Evolutionary conservation across 2,797 vertebrate species (phyloP), one percentile per base, ranked within the genome.

Genomic region (Pterois miles): DNA sequence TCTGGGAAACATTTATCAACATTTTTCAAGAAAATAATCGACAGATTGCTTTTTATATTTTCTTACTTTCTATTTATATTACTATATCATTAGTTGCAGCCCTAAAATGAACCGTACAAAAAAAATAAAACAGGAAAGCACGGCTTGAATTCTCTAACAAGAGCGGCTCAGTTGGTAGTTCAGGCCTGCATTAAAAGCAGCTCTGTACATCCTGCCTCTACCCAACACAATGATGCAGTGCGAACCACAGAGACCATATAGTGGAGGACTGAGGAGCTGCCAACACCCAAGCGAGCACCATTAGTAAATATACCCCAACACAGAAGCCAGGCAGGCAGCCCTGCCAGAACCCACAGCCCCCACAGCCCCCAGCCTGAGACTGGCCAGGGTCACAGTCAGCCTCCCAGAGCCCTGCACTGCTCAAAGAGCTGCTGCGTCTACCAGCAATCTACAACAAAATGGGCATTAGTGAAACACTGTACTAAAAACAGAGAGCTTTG

Each of bases 401-500:
- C 43, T 27, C 64, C 79, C 66, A 57, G 38, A 72, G 43, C n/a
- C 27, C 34, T 48, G 56, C 33, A 56, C 66, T 64, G 62, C 46
- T 82, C 67, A 13, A 2, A 25, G 52, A 68, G 65, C 73, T 20
- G 54, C 62, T 12, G 43, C n/a, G 7, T 86, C 74, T 69, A 67
- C 56, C 54, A 57, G 62, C 43, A 82, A 54, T 60, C 69, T 76
- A 70, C 65, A 84, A 79, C 74, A 58, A 83, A 68, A 77, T 46
- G 53, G 66, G 60, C 74, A 65, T 65, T 36, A 68, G 64, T 72
- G 59, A 76, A 77, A 81, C 50, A 14, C 59, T 67, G 74, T 34
- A 33, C 60, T 58, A 63, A 76, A 87, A 84, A 87, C 64, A 69
- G 57, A 78, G 56, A 54, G 68, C 84, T 87, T 82, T 85, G 66